phyloP scores from a whole-genome alignment of 2,113 vertebrate species.

The Hemibagrus wyckioides region DNA sequence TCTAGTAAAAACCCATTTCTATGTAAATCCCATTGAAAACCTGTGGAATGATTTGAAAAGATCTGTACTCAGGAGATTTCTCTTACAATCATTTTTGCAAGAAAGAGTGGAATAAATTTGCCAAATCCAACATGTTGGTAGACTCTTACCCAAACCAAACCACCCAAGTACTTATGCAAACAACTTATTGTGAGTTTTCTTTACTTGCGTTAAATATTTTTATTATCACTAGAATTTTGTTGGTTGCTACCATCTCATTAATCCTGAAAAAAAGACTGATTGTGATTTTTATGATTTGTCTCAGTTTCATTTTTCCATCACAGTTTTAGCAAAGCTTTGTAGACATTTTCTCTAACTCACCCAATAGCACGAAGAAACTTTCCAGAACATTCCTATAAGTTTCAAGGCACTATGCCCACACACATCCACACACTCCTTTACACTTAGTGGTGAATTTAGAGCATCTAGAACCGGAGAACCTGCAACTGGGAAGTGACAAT shows the following conservation, averaged over 20 bases:
- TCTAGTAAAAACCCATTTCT: not conserved
- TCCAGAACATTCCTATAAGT: not conserved
- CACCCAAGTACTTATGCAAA: not conserved
- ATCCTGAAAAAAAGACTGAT: not conserved
- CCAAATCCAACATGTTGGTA: not conserved
- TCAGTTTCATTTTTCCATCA: not conserved
- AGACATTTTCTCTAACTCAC: not conserved
- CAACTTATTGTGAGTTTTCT: not conserved
- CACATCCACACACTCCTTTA: not conserved
- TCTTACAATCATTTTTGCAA: not conserved
- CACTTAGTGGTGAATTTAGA: not conserved
- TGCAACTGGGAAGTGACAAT: not conserved
- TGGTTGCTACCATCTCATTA: not conserved
- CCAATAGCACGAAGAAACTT: not conserved
- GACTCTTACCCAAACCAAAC: too few relatives aligned
- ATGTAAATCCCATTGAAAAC: not conserved
- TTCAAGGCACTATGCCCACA: not conserved
- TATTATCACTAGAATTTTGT: not conserved
- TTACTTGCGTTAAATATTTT: not conserved
- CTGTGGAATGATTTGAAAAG: not conserved
- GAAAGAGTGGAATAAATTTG: not conserved
- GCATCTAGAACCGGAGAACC: not conserved
- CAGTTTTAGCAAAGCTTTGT: not conserved
- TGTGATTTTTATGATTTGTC: not conserved
- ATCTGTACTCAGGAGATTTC: not conserved